Percentiles rank a stretch among this genome's conserved stretches.
Conservation (phyloP, 1,140 invertebrate genomes). For the Cecropterus lyciades region DNA sequence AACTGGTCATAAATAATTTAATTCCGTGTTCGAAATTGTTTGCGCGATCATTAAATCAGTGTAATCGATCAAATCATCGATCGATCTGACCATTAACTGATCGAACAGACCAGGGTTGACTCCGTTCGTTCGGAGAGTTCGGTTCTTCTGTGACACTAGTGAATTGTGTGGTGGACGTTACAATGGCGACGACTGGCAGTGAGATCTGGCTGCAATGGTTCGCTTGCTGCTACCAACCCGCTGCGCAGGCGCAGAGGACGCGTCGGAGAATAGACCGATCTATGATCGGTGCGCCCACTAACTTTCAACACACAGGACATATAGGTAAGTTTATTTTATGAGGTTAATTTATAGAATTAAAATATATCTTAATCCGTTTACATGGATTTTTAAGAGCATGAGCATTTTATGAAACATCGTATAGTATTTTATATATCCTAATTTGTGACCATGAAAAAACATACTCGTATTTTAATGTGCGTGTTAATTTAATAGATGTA, state of each 20-base stretch:
- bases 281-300: slow-evolving; percentile 96
- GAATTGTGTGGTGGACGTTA: slow-evolving; percentile 55
- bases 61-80: not conserved
- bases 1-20: not conserved
- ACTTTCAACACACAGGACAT: slow-evolving; percentile 96
- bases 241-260: slow-evolving; percentile 86
- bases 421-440: too few species aligned
- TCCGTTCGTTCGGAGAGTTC: slow-evolving; percentile 4
- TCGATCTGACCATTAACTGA: not conserved
- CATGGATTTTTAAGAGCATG: too few species aligned
- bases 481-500: too few species aligned
- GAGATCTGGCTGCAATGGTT: slow-evolving; percentile 95
- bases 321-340: slow-evolving; percentile 60
- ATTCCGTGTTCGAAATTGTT: not conserved
- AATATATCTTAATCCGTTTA: too few species aligned
- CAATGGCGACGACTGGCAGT: slow-evolving; percentile 88
- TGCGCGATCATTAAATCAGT: too few species aligned
- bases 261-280: slow-evolving; percentile 93
- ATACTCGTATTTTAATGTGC: too few species aligned
- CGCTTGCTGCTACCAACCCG: slow-evolving; percentile 92
- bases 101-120: not conserved
- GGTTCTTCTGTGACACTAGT: slow-evolving; percentile 35
- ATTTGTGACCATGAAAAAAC: too few species aligned
- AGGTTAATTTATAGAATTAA: too few species aligned
- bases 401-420: too few species aligned